phyloP scores from a whole-genome alignment of 2,888 invertebrate genomes.

The Andricus curvator region DNA sequence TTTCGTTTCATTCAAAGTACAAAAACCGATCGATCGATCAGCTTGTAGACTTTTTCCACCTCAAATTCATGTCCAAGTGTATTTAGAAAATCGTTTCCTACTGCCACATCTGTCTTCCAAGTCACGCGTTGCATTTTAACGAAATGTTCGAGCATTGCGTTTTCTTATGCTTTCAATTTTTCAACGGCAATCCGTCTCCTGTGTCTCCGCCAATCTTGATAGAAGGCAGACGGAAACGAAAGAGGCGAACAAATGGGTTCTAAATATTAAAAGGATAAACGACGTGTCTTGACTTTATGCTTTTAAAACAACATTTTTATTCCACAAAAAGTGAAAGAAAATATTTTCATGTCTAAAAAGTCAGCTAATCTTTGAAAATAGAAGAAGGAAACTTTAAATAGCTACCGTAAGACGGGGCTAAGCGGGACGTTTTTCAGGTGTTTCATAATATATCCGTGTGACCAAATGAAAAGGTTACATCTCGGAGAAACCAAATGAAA shows the following conservation, averaged over 20 bases:
- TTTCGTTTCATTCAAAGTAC: neutral
- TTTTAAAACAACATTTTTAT: neutral
- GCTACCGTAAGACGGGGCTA: neutral
- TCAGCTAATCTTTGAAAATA: neutral
- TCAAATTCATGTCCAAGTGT: conserved; percentile 3
- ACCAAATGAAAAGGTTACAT: no score
- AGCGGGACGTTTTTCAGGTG: no score
- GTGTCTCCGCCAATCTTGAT: conserved; percentile 14
- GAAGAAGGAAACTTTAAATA: neutral
- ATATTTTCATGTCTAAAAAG: neutral
- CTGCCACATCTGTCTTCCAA: conserved; percentile 34
- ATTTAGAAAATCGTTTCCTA: conserved; percentile 36
- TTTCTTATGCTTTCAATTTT: conserved; percentile 39
- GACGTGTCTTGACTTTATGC: neutral
- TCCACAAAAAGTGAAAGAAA: neutral
- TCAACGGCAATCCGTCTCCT: conserved; percentile 28
- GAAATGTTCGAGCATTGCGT: conserved; percentile 24
- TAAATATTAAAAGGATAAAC: conserved; percentile 6
- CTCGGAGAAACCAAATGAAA: no score
- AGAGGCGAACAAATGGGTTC: neutral
- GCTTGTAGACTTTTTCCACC: neutral
- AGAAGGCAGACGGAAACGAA: conserved; percentile 19
- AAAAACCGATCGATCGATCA: conserved; percentile 13
- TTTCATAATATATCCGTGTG: no score
- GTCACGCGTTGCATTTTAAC: conserved; percentile 29